Evolutionary conservation across 1,140 invertebrate species (phyloP), one percentile per base, ranked within the genome.

Genomic region (Papilio machaon): DNA sequence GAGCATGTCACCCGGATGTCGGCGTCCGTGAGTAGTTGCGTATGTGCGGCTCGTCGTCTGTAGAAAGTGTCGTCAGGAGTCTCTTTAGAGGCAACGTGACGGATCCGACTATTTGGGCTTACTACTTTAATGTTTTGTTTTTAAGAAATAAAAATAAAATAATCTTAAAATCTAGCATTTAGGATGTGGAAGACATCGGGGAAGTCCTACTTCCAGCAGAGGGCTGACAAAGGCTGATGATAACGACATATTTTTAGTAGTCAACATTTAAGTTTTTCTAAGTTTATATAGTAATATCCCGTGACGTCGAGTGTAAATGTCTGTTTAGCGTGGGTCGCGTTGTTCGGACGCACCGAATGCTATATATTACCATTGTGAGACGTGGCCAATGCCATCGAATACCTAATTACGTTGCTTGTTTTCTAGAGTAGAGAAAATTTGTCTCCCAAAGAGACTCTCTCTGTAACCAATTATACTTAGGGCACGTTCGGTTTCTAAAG

Each of bases 321-420:
- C 11, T 9, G 10, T 47, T 10, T 60, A 10, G 47, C 79, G 75
- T 70, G 30, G 30, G 60, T 74, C 58, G 80, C 81, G 49, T 80
- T 81, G 80, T 60, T 17, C 30, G 74, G 58, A 78, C 81, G 81
- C 85, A 81, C 79, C 58, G 82, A 82, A 79, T 83, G 84, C 83
- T 86, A 87, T 86, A 86, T 88, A 90, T 90, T 90, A 87, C 88
- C 86, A 88, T 88, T 85, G 86, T 85, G 84, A 84, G 86, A 88
- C 86, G 88, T 87, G 88, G 82, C 79, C 85, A 83, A 82, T 80
- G 88, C 81, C 85, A 82, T 85, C 85, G 88, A 89, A 89, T 89
- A 87, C 88, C 88, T 89, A 88, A 89, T 89, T 87, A 86, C 83
- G 76, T 46, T 85, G 81, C 76, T 70, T 79, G 87, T 86, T 89